Base-by-base conservation (phyloP, 2,113 vertebrate genomes). In the Silurus glanis region DNA sequence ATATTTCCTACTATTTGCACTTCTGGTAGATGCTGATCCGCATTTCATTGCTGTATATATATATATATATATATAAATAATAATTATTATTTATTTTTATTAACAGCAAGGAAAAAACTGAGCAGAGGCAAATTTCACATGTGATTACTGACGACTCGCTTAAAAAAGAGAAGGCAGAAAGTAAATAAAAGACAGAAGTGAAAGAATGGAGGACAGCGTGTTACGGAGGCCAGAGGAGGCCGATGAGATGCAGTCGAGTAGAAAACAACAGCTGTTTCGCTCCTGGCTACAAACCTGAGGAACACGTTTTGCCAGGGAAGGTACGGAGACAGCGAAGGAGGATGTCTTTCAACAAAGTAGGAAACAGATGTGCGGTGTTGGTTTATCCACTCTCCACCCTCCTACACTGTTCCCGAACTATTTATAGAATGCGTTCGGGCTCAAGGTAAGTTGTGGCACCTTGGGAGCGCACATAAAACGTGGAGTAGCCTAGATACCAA, bases 191-290 rank as follows among this genome's bases (percentile, higher is more conserved):
- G 91, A 90, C 89, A 90, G 89, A 87, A 83, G 72, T 85, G 58
- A 90, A 90, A 92, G 90, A 92, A 90, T 88, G 82, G 91, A 90
- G 91, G 89, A 81, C 85, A 89, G 91, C 85, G 91, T 87, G 86
- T 83, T 37, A 90, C 76, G 86, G 51, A 89, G 90, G 92, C 89
- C 91, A 91, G 84, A 87, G 90, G 91, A 90, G 89, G 91, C 91
- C 89, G 89, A 88, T 88, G 89, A 90, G 90, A 90, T 75, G 91
- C 93, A 89, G 85, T 84, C 89, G 90, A 92, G 93, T 93, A 93
- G 94, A 95, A 94, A 95, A 94, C 94, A 95, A 94, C 95, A 95
- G 94, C 94, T 95, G 94, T 91, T 93, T 94, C 84, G 93, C 95
- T 95, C 49, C 87, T 95, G 94, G 95, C 94, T 91, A 95, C 91